A percentile compares a stretch with the other conserved stretches of the same genome.
Conservation (phyloP, 2,888 invertebrate species). For the Cephalotes varians region DNA sequence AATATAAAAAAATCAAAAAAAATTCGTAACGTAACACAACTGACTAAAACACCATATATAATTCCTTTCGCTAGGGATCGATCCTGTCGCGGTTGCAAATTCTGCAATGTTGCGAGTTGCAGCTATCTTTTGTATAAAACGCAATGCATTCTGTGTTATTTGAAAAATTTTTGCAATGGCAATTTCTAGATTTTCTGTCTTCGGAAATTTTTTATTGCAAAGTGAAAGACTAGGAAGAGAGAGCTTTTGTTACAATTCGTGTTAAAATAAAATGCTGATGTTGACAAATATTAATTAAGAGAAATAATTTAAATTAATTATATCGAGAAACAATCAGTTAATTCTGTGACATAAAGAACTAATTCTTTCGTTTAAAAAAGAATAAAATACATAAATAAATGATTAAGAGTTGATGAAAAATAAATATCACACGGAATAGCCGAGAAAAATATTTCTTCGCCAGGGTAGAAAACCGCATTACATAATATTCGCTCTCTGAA, state of each 20-base stretch:
- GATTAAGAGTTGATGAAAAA: background rate
- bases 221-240: background rate
- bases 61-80: constrained; percentile 56
- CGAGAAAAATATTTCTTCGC: background rate
- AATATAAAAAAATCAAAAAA: background rate
- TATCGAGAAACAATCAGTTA: background rate
- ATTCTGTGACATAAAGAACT: background rate
- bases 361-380: background rate
- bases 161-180: background rate
- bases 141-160: constrained; percentile 28
- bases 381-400: background rate
- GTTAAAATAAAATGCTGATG: background rate
- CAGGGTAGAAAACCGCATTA: background rate
- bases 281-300: background rate
- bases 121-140: constrained; percentile 51
- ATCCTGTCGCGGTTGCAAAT: constrained; percentile 53
- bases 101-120: constrained; percentile 39
- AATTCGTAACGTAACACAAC: background rate
- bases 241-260: background rate
- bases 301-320: background rate
- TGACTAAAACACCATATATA: constrained; percentile 43
- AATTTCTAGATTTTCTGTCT: background rate
- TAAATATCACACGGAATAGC: background rate
- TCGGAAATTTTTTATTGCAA: background rate
- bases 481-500: background rate